Conservation (phyloP, 2,888 invertebrate genomes). For the Drosophila mettleri region DNA sequence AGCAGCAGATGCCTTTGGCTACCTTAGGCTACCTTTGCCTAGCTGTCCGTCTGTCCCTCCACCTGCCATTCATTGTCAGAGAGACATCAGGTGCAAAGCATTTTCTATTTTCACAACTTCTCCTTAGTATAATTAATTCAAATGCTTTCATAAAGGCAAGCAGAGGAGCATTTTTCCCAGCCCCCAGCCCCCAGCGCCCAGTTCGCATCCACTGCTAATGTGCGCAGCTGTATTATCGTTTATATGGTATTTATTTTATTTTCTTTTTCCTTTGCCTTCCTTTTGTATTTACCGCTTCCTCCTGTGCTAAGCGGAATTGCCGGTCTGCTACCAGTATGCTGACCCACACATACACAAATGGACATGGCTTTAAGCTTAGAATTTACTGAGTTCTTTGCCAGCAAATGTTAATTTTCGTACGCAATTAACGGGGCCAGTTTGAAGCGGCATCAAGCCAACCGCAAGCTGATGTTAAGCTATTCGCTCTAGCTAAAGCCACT, state of each 20-base stretch:
- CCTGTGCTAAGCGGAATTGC: conserved; percentile 4
- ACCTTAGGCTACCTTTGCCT: conserved; percentile 9
- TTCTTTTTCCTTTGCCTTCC: background rate
- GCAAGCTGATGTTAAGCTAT: conserved; percentile 29
- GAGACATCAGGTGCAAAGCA: conserved; percentile 74
- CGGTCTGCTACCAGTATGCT: conserved; percentile 1
- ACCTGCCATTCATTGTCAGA: conserved; percentile 42
- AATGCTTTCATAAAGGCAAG: conserved; percentile 60
- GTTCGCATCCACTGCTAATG: conserved; percentile 16
- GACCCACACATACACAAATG: conserved; percentile 5
- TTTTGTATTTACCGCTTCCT: background rate
- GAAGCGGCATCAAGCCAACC: conserved; percentile 5
- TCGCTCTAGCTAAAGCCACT: background rate
- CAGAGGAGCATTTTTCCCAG: conserved; percentile 20
- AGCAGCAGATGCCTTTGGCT: background rate
- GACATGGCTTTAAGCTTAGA: conserved; percentile 17
- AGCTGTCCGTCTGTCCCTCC: background rate
- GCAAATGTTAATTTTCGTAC: background rate
- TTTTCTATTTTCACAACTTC: conserved; percentile 79
- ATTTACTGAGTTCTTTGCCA: conserved; percentile 9
- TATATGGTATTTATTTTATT: conserved; percentile 15
- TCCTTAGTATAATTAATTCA: conserved; percentile 74
- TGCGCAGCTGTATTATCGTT: conserved; percentile 41
- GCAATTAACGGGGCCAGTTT: conserved; percentile 22
- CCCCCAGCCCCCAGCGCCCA: too few species aligned